phyloP scores from a whole-genome alignment of 1,140 invertebrate genomes.

The Euura lappo region DNA sequence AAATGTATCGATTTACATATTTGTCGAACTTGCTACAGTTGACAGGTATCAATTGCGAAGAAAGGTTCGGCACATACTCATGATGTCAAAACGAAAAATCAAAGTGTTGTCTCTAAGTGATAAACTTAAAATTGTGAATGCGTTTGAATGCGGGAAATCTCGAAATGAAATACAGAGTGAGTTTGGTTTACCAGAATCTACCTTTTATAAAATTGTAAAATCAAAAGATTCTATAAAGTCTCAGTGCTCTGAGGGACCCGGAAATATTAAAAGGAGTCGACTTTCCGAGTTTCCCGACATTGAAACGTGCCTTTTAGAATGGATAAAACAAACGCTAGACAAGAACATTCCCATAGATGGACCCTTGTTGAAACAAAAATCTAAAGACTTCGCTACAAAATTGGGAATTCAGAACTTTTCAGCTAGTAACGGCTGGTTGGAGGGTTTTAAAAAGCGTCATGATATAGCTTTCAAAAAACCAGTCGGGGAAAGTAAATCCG shows the following conservation, averaged over 20 bases:
- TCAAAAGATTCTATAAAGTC: constrained; percentile 3
- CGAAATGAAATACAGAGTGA: constrained; percentile 25
- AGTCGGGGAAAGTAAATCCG: constrained; percentile 29
- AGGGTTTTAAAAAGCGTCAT: constrained; percentile 30
- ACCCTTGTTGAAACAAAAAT: constrained; percentile 30
- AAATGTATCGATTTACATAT: constrained; percentile 18
- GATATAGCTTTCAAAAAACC: constrained; percentile 26
- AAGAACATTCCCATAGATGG: constrained; percentile 31
- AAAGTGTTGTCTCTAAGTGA: constrained; percentile 17
- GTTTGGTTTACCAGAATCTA: constrained; percentile 19
- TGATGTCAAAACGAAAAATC: constrained; percentile 11
- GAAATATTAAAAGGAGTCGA: constrained; percentile 24
- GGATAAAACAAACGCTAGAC: constrained; percentile 29
- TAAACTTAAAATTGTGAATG: constrained; percentile 26
- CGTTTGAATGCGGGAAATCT: constrained; percentile 24
- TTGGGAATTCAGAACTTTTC: constrained; percentile 30
- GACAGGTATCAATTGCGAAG: constrained; percentile 24
- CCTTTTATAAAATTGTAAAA: neutral
- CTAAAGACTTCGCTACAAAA: constrained; percentile 29
- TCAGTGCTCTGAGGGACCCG: constrained; percentile 25
- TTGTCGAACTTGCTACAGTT: constrained; percentile 24
- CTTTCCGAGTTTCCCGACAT: constrained; percentile 27
- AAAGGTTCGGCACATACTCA: constrained; percentile 17
- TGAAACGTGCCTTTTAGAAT: constrained; percentile 29
- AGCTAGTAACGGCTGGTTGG: constrained; percentile 38